A percentile compares a stretch with the other conserved stretches of the same genome.
Evolutionary conservation across 2,888 invertebrate genomes (phyloP).

Genomic region (Apamea epomidion): DNA sequence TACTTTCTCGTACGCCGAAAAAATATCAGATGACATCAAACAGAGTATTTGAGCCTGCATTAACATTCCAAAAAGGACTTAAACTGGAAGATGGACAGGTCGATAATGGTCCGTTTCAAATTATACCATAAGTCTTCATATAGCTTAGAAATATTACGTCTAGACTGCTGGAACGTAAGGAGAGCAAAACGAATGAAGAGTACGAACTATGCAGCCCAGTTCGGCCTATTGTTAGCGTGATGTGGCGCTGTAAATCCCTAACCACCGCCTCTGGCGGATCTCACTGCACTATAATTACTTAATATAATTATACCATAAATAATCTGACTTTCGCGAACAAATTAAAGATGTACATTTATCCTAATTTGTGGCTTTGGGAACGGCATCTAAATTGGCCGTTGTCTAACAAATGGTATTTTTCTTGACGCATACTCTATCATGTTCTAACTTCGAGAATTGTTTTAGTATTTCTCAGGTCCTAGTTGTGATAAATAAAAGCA

Average conservation of each 20-base stretch:
- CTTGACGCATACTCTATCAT: constrained; percentile 46
- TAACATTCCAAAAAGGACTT: constrained; percentile 37
- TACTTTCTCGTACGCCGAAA: constrained; percentile 25
- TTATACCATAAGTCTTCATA: constrained; percentile 78
- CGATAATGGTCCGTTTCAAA: constrained; percentile 67
- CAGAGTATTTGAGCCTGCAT: constrained; percentile 24
- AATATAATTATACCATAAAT: constrained; percentile 85
- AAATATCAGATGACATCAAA: constrained; percentile 47
- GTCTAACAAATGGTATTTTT: constrained; percentile 53
- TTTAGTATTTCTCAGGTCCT: constrained; percentile 41
- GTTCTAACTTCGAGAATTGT: constrained; percentile 47
- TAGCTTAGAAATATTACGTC: constrained; percentile 87
- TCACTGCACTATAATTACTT: constrained; percentile 80
- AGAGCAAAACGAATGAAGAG: constrained; percentile 83
- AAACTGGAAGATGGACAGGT: constrained; percentile 22
- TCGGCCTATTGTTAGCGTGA: constrained; percentile 89
- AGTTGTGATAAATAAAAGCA: constrained; percentile 44
- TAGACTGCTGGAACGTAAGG: constrained; percentile 86
- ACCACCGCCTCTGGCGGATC: constrained; percentile 77
- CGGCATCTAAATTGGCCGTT: constrained; percentile 58
- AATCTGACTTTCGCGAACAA: constrained; percentile 72
- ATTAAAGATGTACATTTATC: constrained; percentile 72
- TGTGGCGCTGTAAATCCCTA: constrained; percentile 81
- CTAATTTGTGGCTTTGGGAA: constrained; percentile 69
- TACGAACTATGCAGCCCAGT: constrained; percentile 74